Evolutionary conservation across 2,888 invertebrate species (phyloP), one percentile per base, ranked within the genome.

Genomic region (Diaprepes abbreviatus): DNA sequence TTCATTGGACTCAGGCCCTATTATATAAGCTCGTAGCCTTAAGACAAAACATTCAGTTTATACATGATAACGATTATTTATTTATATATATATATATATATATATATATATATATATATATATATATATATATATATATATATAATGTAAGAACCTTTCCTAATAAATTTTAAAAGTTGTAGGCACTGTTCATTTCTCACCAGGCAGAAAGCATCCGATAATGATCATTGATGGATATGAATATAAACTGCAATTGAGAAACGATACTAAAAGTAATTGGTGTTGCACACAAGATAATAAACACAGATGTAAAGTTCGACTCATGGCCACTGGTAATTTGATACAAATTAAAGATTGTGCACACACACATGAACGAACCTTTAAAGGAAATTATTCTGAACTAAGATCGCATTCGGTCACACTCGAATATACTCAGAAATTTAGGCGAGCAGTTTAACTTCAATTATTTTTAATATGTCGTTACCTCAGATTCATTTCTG

Each of bases 201-300:
- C 58, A 38, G 77, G 77, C 7, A 57, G 65, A 43, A 79, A 77
- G 58, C 62, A 77, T 67, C 77, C 77, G 4, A 76, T 74, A 66
- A 72, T 79, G 70, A 72, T 79, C 36, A 40, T 76, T 21, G 72
- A 77, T 54, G 67, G 62, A 6, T 75, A 72, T 54, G 74, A 74
- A 54, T 79, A 74, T 52, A 74, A 71, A 55, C 21, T 77, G 7
- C 75, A 77, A 60, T 70, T 67, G 14, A 69, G 69, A 59, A 52
- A 54, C 6, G 57, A 58, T 2, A 69, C 71, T 3, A 76, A 70
- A 66, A 76, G 73, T n/a, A 66, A 63, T 12, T 79, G 79, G 79
- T 74, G 74, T 28, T 79, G 79, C 54, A 74, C 74, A 2, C 67
- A 71, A 48, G 74, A 74, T 19, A 45, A 52, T 9, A 73, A 71